Percentiles rank a stretch among this genome's conserved stretches.
Conservation (phyloP, 2,797 vertebrate genomes). For the Telmatherina bonti region DNA sequence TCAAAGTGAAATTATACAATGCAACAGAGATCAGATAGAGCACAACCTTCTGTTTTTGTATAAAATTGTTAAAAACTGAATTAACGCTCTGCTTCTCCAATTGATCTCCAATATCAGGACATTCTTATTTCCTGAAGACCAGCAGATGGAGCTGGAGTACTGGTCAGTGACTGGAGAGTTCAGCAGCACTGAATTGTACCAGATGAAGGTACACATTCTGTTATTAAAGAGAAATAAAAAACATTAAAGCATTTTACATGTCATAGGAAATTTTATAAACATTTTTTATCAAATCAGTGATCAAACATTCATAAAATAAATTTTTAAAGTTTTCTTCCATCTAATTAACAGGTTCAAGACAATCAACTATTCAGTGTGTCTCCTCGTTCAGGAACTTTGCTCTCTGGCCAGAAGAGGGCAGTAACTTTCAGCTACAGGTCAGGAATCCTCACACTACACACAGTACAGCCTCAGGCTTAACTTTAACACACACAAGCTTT, state of each 20-base stretch:
- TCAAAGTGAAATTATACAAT: background rate
- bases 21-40: background rate
- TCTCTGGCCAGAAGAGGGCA: conserved; percentile 85
- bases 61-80: background rate
- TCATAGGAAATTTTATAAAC: background rate
- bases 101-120: conserved; percentile 78
- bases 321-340: conserved; percentile 1
- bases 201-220: conserved; percentile 83
- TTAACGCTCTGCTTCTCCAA: background rate
- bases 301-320: background rate
- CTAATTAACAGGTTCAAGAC: conserved; percentile 76
- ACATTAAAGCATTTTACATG: no score
- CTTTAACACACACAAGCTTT: background rate
- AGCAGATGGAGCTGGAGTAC: conserved; percentile 88
- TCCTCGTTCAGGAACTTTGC: conserved; percentile 87
- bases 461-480: background rate
- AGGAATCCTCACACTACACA: conserved; percentile 6
- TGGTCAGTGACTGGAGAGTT: conserved; percentile 89
- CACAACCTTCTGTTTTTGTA: fast-evolving
- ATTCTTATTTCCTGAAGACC: conserved; percentile 92
- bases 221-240: no score
- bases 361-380: conserved; percentile 87
- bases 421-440: conserved; percentile 91
- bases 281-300: background rate
- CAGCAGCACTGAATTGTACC: conserved; percentile 83